Conservation (phyloP, 1,140 invertebrate genomes). For the Drosophila mayri region DNA sequence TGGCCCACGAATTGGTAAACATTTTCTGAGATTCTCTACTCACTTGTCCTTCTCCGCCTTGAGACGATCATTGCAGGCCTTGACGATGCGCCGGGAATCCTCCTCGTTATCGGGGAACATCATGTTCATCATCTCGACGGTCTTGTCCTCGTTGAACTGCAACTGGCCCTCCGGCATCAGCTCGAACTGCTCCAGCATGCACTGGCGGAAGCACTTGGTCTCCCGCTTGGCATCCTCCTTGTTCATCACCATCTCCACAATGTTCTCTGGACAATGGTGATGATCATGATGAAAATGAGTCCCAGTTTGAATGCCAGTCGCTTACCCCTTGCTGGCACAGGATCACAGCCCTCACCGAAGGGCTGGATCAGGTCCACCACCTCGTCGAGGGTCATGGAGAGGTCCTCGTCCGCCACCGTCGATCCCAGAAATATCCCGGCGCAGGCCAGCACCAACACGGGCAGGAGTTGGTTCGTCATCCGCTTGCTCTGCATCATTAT, state of each 20-base stretch:
- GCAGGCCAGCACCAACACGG: conserved; percentile 30
- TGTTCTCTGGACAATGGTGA: conserved; percentile 17
- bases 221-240: conserved; percentile 54
- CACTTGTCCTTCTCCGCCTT: conserved; percentile 55
- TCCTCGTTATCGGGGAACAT: conserved; percentile 62
- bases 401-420: conserved; percentile 41
- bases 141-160: conserved; percentile 53
- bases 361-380: conserved; percentile 61
- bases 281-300: too few relatives aligned
- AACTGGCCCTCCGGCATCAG: conserved; percentile 44
- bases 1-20: neutral
- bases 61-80: conserved; percentile 46
- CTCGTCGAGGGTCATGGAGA: conserved; percentile 51
- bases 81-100: conserved; percentile 30
- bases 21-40: conserved; percentile 27
- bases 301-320: neutral
- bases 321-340: conserved; percentile 55
- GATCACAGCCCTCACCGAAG: conserved; percentile 56
- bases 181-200: conserved; percentile 70
- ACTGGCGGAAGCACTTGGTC: conserved; percentile 72
- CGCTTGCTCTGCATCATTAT: conserved; percentile 23
- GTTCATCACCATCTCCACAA: conserved; percentile 65
- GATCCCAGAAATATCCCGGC: conserved; percentile 19
- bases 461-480: conserved; percentile 11
- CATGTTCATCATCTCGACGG: conserved; percentile 60